These are phyloP conservation scores for Oenanthe melanoleuca DNA, from an alignment of 2,113 vertebrate species.

Conservation along the genomic window DNA sequence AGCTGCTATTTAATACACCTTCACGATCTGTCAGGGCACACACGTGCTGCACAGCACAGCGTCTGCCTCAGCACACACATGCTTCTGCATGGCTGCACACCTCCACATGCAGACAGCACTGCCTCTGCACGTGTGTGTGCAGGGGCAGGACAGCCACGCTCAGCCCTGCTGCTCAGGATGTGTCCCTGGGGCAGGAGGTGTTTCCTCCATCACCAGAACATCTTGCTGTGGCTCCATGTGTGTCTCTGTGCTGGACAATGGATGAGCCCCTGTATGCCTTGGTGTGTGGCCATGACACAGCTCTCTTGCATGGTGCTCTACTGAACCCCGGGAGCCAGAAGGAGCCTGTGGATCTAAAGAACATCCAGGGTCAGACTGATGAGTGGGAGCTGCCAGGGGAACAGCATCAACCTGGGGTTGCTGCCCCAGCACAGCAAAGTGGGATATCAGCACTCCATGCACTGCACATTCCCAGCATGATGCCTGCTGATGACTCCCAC, in stretches of 20 bases:
- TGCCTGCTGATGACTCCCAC: slow-evolving; percentile 2
- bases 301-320: background rate
- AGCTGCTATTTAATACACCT: slow-evolving; percentile 61
- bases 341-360: background rate
- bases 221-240: fast-evolving
- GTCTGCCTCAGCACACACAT: background rate
- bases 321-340: background rate
- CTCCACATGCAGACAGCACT: background rate
- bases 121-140: background rate
- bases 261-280: background rate
- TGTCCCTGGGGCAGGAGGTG: background rate
- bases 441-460: background rate
- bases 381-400: background rate
- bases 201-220: background rate
- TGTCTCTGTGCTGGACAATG: background rate
- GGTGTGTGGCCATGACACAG: fast-evolving
- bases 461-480: background rate
- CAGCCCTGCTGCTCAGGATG: background rate
- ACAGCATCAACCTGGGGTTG: fast-evolving
- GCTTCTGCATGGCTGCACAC: background rate
- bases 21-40: background rate
- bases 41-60: fast-evolving
- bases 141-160: background rate
- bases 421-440: fast-evolving
- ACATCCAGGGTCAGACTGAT: background rate